Base-by-base conservation (phyloP, 2,797 vertebrate genomes). In the Acipenser ruthenus region DNA sequence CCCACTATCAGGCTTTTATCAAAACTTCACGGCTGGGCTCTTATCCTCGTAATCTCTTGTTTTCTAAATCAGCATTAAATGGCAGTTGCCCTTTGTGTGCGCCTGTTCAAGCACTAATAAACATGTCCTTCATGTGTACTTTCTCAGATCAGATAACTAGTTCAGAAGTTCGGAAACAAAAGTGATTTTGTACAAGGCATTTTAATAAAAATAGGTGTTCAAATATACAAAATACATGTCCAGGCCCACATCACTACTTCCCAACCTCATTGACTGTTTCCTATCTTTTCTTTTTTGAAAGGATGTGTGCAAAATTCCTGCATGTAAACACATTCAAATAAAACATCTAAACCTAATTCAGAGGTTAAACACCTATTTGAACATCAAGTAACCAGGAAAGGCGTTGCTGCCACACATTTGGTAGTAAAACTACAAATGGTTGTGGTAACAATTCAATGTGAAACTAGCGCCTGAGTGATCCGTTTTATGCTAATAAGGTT, bases 241-340 rank as follows among this genome's bases (percentile, higher is more conserved):
- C 77, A 63, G 75, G 70, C 78, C 81, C 75, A 79, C 69, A 78
- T 79, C 80, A 73, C 49, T 70, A 79, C 82, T 85, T 87, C 85
- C 85, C 78, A 81, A 83, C 74, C 67, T 82, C 61, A 77, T 80
- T 80, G 81, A 77, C 77, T 74, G 72, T 72, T 65, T 67, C 74
- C 70, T 81, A 83, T 85, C 75, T 80, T 78, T 71, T 47, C 68
- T 52, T 67, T 79, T 82, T 71, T 68, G 71, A 84, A 75, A 85
- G 85, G 85, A 86, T 84, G 83, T 82, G 71, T 75, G 65, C 73
- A 69, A 72, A 74, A 82, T 81, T 84, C 83, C 83, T 77, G 77
- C 72, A 91, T 90, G 88, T 83, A 89, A 90, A 90, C 89, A 64
- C 78, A 84, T 64, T 73, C 84, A 86, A 87, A 88, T 87, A 79